A percentile compares a stretch with the other conserved stretches of the same genome.
These are phyloP conservation scores for Eira barbara DNA, from an alignment of 2,113 vertebrate species.

Conservation along the genomic window DNA sequence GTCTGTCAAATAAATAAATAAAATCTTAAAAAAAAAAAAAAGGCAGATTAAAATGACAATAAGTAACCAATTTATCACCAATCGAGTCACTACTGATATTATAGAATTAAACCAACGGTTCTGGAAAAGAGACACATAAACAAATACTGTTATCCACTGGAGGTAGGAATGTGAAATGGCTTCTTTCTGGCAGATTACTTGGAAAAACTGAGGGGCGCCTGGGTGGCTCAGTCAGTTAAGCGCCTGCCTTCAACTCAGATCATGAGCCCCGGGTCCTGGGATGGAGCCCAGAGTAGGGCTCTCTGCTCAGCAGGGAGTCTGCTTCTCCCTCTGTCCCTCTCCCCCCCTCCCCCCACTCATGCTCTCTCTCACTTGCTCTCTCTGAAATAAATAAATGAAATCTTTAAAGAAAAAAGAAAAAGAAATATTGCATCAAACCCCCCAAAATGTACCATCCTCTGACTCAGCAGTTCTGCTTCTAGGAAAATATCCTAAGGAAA, in stretches of 20 bases:
- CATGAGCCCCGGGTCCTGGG: background rate
- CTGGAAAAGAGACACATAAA: background rate
- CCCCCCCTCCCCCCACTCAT: background rate
- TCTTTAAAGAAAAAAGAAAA: background rate
- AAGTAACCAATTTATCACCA: background rate
- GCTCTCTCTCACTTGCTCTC: background rate
- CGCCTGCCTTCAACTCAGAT: background rate
- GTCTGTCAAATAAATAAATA: too few species aligned
- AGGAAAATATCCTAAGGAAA: background rate
- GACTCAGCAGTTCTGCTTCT: background rate
- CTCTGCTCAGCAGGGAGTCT: background rate
- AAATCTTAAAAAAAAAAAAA: background rate
- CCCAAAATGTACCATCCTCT: background rate
- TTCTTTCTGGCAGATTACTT: background rate
- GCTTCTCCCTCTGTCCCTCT: background rate
- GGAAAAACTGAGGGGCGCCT: background rate
- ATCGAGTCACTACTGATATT: background rate
- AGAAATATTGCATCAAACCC: background rate
- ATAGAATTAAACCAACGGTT: background rate
- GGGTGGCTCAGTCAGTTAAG: background rate
- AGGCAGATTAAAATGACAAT: background rate
- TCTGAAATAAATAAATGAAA: background rate
- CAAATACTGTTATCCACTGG: background rate
- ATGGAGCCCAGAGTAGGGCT: fast-evolving
- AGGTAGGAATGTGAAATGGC: background rate